These are phyloP conservation scores for Chrysomallon squamiferum DNA, from an alignment of 1,140 invertebrate species.

Conservation along the genomic window DNA sequence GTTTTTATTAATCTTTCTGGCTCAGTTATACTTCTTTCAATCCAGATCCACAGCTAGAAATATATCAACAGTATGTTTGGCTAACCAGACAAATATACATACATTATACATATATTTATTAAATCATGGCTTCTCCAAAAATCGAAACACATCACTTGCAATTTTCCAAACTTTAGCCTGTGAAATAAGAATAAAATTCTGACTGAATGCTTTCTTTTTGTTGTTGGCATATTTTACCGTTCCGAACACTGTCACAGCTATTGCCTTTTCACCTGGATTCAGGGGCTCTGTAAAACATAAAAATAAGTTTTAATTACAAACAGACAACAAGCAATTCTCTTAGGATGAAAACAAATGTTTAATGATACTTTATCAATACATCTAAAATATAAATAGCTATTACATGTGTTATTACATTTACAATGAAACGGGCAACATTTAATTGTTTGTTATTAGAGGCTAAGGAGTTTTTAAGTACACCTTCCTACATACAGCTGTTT, in stretches of 20 bases:
- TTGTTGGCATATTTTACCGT: slow-evolving; percentile 56
- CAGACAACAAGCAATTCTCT: neutral
- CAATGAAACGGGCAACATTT: too few species aligned
- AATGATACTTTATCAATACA: neutral
- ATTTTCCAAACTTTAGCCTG: slow-evolving; percentile 89
- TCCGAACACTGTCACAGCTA: slow-evolving; percentile 48
- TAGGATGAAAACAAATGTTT: neutral
- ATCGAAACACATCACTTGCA: slow-evolving; percentile 80
- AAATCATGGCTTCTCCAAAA: slow-evolving; percentile 68
- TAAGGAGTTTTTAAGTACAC: too few species aligned
- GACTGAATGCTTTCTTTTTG: slow-evolving; percentile 75
- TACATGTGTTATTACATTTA: too few species aligned
- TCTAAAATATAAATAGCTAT: neutral
- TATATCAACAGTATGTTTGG: too few species aligned
- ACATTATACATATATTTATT: neutral
- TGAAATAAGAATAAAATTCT: slow-evolving; percentile 82
- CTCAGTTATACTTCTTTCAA: too few species aligned
- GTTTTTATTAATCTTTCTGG: too few species aligned
- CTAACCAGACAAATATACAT: too few species aligned
- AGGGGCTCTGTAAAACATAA: slow-evolving; percentile 28
- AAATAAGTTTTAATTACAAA: neutral
- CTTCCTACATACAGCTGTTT: too few species aligned
- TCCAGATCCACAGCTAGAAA: too few species aligned
- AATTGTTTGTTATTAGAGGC: too few species aligned
- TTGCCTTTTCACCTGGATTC: slow-evolving; percentile 37